Percentiles rank a stretch among this genome's conserved stretches.
Conservation (phyloP, 2,113 vertebrate genomes). For the Tichodroma muraria region DNA sequence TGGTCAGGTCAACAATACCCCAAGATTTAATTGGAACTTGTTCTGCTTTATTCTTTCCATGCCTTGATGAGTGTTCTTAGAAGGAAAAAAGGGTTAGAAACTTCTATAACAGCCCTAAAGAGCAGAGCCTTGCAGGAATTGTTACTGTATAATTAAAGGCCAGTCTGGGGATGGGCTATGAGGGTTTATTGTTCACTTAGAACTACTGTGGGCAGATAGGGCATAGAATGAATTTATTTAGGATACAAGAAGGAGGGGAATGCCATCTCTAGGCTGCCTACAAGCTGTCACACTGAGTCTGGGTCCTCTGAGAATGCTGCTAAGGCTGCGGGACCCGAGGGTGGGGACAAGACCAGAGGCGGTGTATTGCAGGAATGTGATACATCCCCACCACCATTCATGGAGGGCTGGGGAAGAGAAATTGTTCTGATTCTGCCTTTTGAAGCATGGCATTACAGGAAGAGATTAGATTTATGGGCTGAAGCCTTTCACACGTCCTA, state of each 20-base stretch:
- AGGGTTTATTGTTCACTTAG: not conserved
- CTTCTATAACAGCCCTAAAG: not conserved
- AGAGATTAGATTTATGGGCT: not conserved
- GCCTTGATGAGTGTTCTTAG: not conserved
- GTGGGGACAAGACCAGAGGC: not conserved
- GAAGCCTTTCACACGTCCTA: not conserved
- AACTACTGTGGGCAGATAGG: not conserved
- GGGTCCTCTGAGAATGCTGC: not conserved
- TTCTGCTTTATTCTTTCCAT: not conserved
- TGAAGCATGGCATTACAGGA: not conserved
- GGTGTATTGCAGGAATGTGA: not conserved
- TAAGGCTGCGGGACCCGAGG: fast-evolving
- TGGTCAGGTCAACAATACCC: not conserved
- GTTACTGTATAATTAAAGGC: not conserved
- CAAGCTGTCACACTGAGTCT: not conserved
- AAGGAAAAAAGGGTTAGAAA: not conserved
- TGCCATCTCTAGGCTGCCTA: not conserved
- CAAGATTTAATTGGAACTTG: not conserved
- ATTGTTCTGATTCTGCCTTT: not conserved
- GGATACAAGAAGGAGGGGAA: not conserved
- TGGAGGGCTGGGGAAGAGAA: not conserved
- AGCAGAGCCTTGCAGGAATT: not conserved
- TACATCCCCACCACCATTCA: not conserved
- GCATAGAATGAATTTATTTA: not conserved
- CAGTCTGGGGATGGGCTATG: not conserved